Conservation (phyloP, 2,113 vertebrate genomes). For the Rafetus swinhoei region DNA sequence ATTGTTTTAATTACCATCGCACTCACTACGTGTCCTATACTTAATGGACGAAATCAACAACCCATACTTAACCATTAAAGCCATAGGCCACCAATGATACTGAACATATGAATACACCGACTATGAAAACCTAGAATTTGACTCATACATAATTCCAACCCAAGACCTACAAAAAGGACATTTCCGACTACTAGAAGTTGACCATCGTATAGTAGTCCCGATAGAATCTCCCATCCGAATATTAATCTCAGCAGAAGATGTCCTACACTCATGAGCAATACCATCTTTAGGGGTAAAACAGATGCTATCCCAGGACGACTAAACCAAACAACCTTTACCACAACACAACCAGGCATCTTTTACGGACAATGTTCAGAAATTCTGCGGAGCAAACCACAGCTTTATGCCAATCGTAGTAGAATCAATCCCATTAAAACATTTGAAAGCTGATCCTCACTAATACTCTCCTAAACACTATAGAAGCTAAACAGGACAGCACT, state of each 20-base stretch:
- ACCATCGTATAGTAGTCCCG: fast-evolving
- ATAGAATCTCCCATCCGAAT: fast-evolving
- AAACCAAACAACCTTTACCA: fast-evolving
- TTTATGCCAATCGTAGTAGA: not conserved
- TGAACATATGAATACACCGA: not conserved
- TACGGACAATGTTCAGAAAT: not conserved
- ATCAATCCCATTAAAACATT: fast-evolving
- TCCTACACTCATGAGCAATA: fast-evolving
- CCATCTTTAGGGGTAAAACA: fast-evolving
- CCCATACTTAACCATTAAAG: not conserved
- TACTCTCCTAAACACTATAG: not conserved
- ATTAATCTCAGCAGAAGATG: fast-evolving
- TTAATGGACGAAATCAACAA: not conserved
- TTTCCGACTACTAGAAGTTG: fast-evolving
- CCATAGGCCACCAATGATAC: not conserved
- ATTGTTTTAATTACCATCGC: not conserved
- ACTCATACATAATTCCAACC: fast-evolving
- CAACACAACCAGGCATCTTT: fast-evolving
- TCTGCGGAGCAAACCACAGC: fast-evolving
- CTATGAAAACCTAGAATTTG: fast-evolving
- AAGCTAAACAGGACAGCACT: not conserved
- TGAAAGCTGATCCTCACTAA: fast-evolving
- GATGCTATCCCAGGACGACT: fast-evolving
- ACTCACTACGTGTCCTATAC: not conserved
- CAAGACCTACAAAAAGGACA: no score